Conservation (phyloP, 2,113 vertebrate species). For the Cervus canadensis region DNA sequence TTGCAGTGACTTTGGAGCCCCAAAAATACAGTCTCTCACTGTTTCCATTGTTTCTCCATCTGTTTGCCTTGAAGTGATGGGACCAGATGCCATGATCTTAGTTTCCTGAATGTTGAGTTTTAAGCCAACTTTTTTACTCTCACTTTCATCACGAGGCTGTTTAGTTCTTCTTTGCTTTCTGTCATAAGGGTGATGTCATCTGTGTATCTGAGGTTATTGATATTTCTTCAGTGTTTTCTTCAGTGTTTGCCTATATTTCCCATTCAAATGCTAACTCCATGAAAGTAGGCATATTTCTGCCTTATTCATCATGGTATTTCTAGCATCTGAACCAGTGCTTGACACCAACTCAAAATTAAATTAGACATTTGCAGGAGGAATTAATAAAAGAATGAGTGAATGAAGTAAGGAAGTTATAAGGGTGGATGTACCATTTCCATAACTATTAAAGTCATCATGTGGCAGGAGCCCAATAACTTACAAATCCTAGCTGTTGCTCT, state of each 20-base stretch:
- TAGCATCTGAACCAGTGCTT: not conserved
- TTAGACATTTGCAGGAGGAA: not conserved
- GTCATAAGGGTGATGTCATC: not conserved
- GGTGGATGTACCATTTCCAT: not conserved
- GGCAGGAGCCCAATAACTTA: not conserved
- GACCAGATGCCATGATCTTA: not conserved
- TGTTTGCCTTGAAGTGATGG: not conserved
- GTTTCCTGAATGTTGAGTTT: not conserved
- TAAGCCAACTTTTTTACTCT: not conserved
- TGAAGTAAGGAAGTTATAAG: not conserved
- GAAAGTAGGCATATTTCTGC: not conserved
- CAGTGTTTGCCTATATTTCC: not conserved
- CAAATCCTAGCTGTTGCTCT: not conserved
- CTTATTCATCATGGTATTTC: not conserved
- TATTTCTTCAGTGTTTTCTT: not conserved
- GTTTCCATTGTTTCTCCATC: not conserved
- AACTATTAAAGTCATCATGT: not conserved
- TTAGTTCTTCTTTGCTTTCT: not conserved
- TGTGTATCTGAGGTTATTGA: not conserved
- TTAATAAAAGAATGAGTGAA: not conserved
- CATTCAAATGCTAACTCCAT: not conserved
- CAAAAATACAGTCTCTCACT: not conserved
- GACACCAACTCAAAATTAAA: not conserved
- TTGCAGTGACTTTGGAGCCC: not conserved
- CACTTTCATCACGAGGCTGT: not conserved